Evolutionary conservation across 2,888 invertebrate species (phyloP).

Genomic region (Platycnemis pennipes): DNA sequence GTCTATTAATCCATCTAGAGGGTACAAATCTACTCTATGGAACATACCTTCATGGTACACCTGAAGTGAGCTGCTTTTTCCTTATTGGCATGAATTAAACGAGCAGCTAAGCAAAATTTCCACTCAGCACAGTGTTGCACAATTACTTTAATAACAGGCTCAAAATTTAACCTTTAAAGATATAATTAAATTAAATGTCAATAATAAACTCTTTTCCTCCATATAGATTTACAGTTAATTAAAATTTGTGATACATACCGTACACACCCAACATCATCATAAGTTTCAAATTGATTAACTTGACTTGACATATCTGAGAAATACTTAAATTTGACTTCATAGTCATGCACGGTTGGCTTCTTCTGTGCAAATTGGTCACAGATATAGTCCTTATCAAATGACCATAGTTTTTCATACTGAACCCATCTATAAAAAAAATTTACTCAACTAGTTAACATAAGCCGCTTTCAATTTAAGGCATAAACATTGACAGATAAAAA

Average conservation of each 20-base stretch:
- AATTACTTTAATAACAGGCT: conserved; percentile 86
- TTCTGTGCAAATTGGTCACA: conserved; percentile 90
- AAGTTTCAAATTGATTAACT: conserved; percentile 82
- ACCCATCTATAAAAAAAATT: conserved; percentile 82
- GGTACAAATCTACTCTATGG: not conserved
- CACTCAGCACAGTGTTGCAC: conserved; percentile 89
- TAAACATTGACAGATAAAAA: not conserved
- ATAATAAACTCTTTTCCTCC: not conserved
- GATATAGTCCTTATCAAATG: conserved; percentile 86
- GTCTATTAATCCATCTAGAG: too few species aligned
- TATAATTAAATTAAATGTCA: not conserved
- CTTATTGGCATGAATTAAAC: conserved; percentile 85
- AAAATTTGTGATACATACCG: conserved; percentile 74
- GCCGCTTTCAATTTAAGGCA: conserved; percentile 3
- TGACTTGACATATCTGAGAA: conserved; percentile 89
- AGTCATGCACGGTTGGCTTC: conserved; percentile 83
- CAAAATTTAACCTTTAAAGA: conserved; percentile 83
- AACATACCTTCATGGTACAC: conserved; percentile 85
- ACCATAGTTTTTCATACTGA: conserved; percentile 88
- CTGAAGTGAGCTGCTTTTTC: conserved; percentile 86
- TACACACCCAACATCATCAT: conserved; percentile 85
- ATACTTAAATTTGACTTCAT: conserved; percentile 92
- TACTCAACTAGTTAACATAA: conserved; percentile 52
- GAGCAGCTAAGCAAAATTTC: conserved; percentile 87
- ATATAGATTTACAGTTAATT: conserved; percentile 59